These are phyloP conservation scores for Plutomurus gul DNA, from an alignment of 1,140 invertebrate species.

Conservation along the genomic window DNA sequence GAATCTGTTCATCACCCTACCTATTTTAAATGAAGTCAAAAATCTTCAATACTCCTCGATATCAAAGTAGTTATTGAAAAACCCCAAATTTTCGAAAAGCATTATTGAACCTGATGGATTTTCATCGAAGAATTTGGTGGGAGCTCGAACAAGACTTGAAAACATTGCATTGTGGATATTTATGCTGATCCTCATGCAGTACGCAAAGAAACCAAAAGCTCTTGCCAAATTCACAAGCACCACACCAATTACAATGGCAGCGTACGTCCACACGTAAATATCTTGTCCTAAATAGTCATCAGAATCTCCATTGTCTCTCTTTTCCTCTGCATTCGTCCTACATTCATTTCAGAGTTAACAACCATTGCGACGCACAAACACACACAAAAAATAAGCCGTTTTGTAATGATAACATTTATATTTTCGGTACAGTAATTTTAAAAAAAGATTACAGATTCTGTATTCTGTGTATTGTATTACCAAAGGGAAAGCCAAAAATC, in stretches of 20 bases:
- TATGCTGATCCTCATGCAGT: slow-evolving; percentile 78
- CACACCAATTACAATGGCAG: not conserved
- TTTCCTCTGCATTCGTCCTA: slow-evolving; percentile 21
- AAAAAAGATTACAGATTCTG: too few species aligned
- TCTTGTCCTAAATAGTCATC: slow-evolving; percentile 5
- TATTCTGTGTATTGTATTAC: not conserved
- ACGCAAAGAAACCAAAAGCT: slow-evolving; percentile 71
- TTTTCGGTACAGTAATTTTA: too few species aligned
- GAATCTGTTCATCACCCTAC: slow-evolving; percentile 45
- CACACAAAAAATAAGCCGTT: not conserved
- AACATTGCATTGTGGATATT: slow-evolving; percentile 78
- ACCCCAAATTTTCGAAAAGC: not conserved
- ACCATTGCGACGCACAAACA: not conserved
- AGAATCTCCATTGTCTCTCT: not conserved
- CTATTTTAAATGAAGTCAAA: slow-evolving; percentile 63
- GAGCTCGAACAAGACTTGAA: slow-evolving; percentile 73
- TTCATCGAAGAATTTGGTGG: slow-evolving; percentile 86
- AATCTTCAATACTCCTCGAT: too few species aligned
- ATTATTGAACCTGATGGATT: slow-evolving; percentile 67
- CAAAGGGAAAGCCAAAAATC: slow-evolving; percentile 48
- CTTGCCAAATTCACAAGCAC: not conserved
- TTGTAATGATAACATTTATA: not conserved
- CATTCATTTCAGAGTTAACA: not conserved
- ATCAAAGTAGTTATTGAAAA: too few species aligned
- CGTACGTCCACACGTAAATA: slow-evolving; percentile 18